phyloP scores from a whole-genome alignment of 2,888 invertebrate species.

The Drosophila cognata region DNA sequence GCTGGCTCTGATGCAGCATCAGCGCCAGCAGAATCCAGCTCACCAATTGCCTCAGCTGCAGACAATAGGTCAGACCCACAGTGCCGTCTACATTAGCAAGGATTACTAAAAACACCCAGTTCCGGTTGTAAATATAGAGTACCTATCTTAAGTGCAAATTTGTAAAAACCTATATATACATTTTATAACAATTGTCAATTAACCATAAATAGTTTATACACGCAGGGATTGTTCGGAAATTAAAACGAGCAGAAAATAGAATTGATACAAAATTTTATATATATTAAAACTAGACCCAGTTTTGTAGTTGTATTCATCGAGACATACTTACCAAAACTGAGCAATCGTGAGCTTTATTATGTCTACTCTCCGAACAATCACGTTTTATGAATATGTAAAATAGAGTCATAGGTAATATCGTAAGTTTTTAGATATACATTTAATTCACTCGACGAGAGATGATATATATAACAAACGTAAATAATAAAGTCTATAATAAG shows the following conservation, averaged over 20 bases:
- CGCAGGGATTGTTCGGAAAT: conserved; percentile 1
- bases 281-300: not conserved
- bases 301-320: not conserved
- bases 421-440: conserved; percentile 15
- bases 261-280: not conserved
- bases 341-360: not conserved
- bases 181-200: conserved; percentile 42
- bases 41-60: conserved; percentile 47
- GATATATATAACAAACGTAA: not conserved
- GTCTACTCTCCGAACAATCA: not conserved
- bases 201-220: conserved; percentile 18
- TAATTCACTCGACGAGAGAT: not conserved
- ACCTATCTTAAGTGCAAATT: conserved; percentile 63
- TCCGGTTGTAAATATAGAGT: conserved; percentile 35
- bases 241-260: not conserved
- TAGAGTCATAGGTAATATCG: not conserved
- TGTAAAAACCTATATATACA: conserved; percentile 43
- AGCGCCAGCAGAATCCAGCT: conserved; percentile 42
- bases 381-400: conserved; percentile 7
- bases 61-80: conserved; percentile 41
- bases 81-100: conserved; percentile 64
- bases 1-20: conserved; percentile 66
- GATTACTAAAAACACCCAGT: conserved; percentile 46
- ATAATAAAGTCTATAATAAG: conserved; percentile 19
- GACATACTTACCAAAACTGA: not conserved